Evolutionary conservation across 1,140 invertebrate species (phyloP).

Genomic region (Varroa destructor): DNA sequence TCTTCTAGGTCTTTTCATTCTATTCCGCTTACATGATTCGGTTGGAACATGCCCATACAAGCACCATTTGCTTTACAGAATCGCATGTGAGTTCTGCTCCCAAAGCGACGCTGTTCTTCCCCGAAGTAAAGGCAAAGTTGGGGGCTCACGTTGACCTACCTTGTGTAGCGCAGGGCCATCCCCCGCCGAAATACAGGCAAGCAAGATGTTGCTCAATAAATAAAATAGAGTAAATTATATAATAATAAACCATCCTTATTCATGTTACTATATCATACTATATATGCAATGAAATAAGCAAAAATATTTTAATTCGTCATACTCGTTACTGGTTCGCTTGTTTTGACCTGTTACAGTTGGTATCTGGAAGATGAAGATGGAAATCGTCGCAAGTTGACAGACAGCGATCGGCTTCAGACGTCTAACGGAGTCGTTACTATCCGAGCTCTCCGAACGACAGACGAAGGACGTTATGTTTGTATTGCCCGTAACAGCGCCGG

Average conservation of each 20-base stretch:
- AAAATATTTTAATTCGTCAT: background rate
- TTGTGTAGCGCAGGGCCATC: conserved; percentile 61
- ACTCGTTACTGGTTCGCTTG: background rate
- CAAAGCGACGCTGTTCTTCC: conserved; percentile 26
- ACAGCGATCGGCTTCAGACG: conserved; percentile 23
- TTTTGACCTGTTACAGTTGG: background rate
- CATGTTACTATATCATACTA: too few species aligned
- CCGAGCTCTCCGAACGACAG: conserved; percentile 30
- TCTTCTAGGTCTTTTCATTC: too few species aligned
- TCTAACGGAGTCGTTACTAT: conserved; percentile 33
- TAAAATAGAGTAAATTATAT: too few species aligned
- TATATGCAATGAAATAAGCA: too few species aligned
- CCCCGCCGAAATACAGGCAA: conserved; percentile 53
- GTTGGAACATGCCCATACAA: too few species aligned
- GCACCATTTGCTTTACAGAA: conserved; percentile 2
- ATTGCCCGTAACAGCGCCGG: conserved; percentile 36
- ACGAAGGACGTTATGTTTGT: conserved; percentile 36
- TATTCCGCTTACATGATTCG: too few species aligned
- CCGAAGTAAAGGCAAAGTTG: conserved; percentile 47
- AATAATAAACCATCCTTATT: too few species aligned
- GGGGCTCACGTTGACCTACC: conserved; percentile 57
- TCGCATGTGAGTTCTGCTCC: conserved; percentile 18
- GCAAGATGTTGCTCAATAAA: background rate
- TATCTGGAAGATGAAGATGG: conserved; percentile 22
- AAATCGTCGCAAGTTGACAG: conserved; percentile 3